Base-by-base conservation (phyloP, 2,888 invertebrate genomes). In the Exocentrus adspersus region DNA sequence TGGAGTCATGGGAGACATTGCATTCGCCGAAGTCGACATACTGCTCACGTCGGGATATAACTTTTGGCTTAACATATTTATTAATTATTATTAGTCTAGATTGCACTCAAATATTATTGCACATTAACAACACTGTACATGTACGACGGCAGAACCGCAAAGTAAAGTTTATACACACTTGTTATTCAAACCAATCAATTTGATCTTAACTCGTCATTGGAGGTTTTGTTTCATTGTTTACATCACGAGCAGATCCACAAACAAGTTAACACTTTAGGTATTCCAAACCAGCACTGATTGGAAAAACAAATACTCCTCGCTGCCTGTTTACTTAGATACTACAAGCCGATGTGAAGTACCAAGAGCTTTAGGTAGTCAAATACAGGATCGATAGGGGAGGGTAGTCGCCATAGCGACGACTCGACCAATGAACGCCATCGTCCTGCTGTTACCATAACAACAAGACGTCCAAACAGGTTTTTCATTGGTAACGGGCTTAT, bases 1-100 rank as follows among this genome's bases (percentile, higher is more conserved):
- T 66, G 92, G 90, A 77, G 92, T 90, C 85, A 93, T 90, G 75
- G 90, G 90, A 74, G 90, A 89, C 86, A 90, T 87, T 10, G 89
- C 88, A 79, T 89, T 89, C 81, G 87, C 82, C 80, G 87, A 86
- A 78, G 87, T 86, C 81, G 87, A 86, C 75, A 92, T 90, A 79
- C 91, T 89, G 82, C 92, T 87, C 82, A 87, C 85, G 83, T 89
- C 89, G 82, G 88, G 85, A 84, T 89, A 90, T 80, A 89, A 84
- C 84, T 89, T 89, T 84, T 89, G 89, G 82, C 89, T 87, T 83
- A 89, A 85, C 89, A 89, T 82, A 19, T 43, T 45, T 52, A 51
- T 24, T 9, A 24, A 53, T 42, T 62, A 53, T 42, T 62, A 68
- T 73, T 46, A 37, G 30, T 20, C 21, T 46, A 41, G 32, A 68